These are phyloP conservation scores for Tubulanus polymorphus DNA, from an alignment of 2,888 invertebrate genomes.

Conservation along the genomic window DNA sequence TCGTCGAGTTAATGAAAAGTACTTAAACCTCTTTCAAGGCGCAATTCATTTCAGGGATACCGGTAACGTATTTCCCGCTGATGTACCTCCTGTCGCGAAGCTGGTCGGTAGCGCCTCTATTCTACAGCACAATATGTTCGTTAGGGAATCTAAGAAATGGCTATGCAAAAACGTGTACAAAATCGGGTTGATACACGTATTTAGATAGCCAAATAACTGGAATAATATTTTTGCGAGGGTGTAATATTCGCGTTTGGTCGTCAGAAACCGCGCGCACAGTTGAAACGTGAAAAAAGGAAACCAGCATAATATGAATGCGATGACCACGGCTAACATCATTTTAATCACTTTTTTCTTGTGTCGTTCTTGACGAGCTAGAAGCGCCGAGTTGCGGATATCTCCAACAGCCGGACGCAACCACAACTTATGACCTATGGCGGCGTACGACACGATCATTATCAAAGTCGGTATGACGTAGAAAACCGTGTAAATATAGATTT, in stretches of 20 bases:
- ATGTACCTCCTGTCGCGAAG: too few relatives aligned
- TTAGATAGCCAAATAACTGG: conserved; percentile 39
- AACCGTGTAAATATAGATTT: conserved; percentile 15
- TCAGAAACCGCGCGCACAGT: conserved; percentile 26
- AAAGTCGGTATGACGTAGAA: conserved; percentile 31
- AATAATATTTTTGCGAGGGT: conserved; percentile 27
- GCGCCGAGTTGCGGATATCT: conserved; percentile 23
- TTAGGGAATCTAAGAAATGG: too few relatives aligned
- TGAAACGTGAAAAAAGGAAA: conserved; percentile 37
- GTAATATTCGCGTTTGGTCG: conserved; percentile 18
- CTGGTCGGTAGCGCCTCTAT: too few relatives aligned
- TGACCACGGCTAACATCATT: conserved; percentile 33
- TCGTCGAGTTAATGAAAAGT: too few relatives aligned
- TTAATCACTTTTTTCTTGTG: conserved; percentile 34
- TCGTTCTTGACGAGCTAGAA: conserved; percentile 23
- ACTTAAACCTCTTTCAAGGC: too few relatives aligned
- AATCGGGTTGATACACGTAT: conserved; percentile 38
- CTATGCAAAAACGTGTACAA: conserved; percentile 43
- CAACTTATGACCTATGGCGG: conserved; percentile 29
- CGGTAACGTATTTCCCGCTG: too few relatives aligned
- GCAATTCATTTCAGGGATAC: too few relatives aligned
- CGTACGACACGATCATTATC: conserved; percentile 33
- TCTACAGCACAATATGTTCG: too few relatives aligned
- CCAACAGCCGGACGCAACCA: conserved; percentile 35
- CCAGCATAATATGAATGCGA: conserved; percentile 35